phyloP scores from a whole-genome alignment of 1,140 invertebrate species.

The Zeugodacus cucurbitae region DNA sequence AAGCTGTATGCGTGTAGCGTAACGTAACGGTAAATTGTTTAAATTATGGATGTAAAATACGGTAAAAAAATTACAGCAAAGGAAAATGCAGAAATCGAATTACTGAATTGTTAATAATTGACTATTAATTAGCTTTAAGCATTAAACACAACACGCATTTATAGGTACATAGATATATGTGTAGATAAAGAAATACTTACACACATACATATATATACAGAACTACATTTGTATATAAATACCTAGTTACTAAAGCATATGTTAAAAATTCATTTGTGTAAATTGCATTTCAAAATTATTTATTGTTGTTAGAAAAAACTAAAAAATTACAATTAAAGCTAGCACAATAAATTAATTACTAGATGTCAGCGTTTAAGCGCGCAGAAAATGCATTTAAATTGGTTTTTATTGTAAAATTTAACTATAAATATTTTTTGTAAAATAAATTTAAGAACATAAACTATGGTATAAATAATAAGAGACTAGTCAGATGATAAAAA shows the following conservation, averaged over 20 bases:
- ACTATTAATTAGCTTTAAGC: constrained; percentile 17
- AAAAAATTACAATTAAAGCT: constrained; percentile 1
- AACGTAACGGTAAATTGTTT: neutral
- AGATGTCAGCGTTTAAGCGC: neutral
- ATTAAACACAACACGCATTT: neutral
- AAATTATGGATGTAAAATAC: constrained; percentile 4
- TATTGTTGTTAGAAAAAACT: constrained; percentile 22
- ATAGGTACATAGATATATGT: neutral
- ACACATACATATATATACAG: neutral
- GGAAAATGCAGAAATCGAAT: neutral
- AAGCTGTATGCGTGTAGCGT: neutral
- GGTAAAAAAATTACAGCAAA: neutral
- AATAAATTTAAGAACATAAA: neutral
- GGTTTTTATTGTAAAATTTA: neutral
- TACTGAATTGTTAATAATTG: constrained; percentile 33
- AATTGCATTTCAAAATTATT: constrained; percentile 21
- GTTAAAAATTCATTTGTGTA: neutral
- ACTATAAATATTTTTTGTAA: constrained; percentile 7
- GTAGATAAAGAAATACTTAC: neutral
- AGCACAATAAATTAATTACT: constrained; percentile 20
- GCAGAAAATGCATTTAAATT: constrained; percentile 38
- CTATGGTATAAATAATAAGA: neutral
- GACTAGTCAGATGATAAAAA: no score
- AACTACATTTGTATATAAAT: neutral
- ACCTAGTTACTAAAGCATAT: neutral